phyloP scores from a whole-genome alignment of 2,888 invertebrate genomes.

The Nomada goodeniana region DNA sequence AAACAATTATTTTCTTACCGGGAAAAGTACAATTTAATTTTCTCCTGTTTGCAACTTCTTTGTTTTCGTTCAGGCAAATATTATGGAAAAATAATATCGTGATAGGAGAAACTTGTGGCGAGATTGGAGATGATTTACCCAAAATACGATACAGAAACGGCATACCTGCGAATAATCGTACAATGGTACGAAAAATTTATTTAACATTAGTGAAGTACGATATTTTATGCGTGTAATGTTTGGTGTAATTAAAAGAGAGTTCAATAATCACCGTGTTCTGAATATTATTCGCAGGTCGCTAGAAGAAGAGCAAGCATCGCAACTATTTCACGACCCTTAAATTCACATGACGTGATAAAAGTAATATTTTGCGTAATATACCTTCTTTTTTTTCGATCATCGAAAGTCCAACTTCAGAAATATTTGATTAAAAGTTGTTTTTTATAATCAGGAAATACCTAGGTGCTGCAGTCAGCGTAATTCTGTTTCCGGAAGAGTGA shows the following conservation, averaged over 20 bases:
- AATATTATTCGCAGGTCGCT: constrained; percentile 80
- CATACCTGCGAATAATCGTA: constrained; percentile 80
- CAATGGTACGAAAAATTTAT: constrained; percentile 78
- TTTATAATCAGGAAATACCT: constrained; percentile 69
- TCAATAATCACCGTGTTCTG: not conserved
- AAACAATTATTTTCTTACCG: not conserved
- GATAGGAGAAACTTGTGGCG: constrained; percentile 78
- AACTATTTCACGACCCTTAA: constrained; percentile 84
- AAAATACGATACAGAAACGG: constrained; percentile 79
- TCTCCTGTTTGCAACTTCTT: not conserved
- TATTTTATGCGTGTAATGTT: not conserved
- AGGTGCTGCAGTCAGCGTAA: constrained; percentile 75
- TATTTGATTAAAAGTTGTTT: not conserved
- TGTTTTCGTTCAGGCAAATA: constrained; percentile 73
- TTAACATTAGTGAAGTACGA: not conserved
- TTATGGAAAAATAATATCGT: constrained; percentile 81
- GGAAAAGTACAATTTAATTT: not conserved
- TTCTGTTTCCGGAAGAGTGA: constrained; percentile 80
- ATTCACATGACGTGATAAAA: constrained; percentile 78
- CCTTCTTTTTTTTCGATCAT: no score
- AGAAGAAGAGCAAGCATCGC: constrained; percentile 86
- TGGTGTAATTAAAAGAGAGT: not conserved
- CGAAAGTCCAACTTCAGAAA: no score
- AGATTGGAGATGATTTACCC: constrained; percentile 79
- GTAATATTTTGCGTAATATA: constrained; percentile 64